Percentiles rank a stretch among this genome's conserved stretches.
phyloP scores from a whole-genome alignment of 2,888 invertebrate species.

The Lacanobia wlatinum region DNA sequence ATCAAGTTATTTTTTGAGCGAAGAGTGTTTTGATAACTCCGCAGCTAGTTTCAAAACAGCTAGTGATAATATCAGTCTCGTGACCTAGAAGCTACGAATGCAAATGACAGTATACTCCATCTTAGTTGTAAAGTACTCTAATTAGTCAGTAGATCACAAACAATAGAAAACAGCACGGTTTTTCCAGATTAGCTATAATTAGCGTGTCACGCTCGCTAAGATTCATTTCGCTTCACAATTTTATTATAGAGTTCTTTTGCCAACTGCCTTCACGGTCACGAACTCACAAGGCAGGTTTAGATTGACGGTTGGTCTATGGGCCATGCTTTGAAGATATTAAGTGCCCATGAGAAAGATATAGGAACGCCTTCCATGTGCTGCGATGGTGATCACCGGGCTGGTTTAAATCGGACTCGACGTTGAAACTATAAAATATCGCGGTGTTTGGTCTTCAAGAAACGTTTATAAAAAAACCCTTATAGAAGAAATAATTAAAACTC shows the following conservation, averaged over 20 bases:
- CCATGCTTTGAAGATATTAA: neutral
- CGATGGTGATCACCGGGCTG: too few relatives aligned
- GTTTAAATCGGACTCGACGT: too few relatives aligned
- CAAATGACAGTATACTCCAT: conserved; percentile 37
- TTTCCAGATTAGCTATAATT: conserved; percentile 46
- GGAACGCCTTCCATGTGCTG: too few relatives aligned
- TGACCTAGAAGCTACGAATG: conserved; percentile 39
- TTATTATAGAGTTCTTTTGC: conserved; percentile 24
- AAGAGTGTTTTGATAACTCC: neutral
- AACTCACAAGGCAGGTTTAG: conserved; percentile 4
- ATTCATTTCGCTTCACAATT: conserved; percentile 25
- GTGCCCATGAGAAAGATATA: neutral
- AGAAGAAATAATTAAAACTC: neutral
- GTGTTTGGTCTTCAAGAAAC: too few relatives aligned
- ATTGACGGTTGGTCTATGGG: neutral
- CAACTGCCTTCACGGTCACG: conserved; percentile 16
- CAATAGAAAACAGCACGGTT: conserved; percentile 48
- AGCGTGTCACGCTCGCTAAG: conserved; percentile 32
- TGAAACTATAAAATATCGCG: too few relatives aligned
- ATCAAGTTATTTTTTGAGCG: neutral
- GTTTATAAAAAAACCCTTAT: neutral
- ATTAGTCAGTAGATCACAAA: conserved; percentile 45
- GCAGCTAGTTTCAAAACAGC: conserved; percentile 2
- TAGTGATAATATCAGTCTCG: conserved; percentile 32
- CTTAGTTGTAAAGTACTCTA: conserved; percentile 35